Percentiles rank a stretch among this genome's conserved stretches.
phyloP scores from a whole-genome alignment of 2,888 invertebrate species.

The Metopia argyrocephala region DNA sequence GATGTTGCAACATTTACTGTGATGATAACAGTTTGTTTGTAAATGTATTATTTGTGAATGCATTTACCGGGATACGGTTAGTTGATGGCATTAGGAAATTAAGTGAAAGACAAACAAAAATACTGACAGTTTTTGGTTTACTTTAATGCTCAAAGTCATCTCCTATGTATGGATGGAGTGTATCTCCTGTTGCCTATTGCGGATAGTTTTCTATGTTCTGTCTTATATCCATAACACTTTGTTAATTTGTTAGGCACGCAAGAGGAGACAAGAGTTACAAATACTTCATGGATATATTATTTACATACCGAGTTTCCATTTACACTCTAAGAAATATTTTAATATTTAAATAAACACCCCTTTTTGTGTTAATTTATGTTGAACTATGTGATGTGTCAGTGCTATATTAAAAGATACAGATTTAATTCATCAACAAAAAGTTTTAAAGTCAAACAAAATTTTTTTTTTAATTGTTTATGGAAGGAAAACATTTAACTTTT shows the following conservation, averaged over 20 bases:
- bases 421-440: no score
- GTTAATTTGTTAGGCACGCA: background rate
- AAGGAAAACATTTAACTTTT: background rate
- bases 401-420: no score
- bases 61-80: background rate
- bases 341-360: background rate
- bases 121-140: constrained; percentile 8
- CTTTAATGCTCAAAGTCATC: background rate
- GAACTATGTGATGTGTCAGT: background rate
- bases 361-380: background rate
- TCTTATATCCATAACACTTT: background rate
- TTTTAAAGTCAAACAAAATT: background rate
- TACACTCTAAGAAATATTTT: background rate
- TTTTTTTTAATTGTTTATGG: background rate
- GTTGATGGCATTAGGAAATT: constrained; percentile 6
- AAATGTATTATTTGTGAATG: no score
- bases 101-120: constrained; percentile 18
- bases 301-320: background rate
- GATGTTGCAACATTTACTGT: background rate
- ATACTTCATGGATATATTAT: background rate
- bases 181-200: background rate
- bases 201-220: background rate
- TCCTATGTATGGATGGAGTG: no score
- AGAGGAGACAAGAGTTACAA: background rate
- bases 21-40: background rate